Percentiles rank a stretch among this genome's conserved stretches.
phyloP scores from a whole-genome alignment of 2,888 invertebrate genomes.

The Strigamia transsilvanica region DNA sequence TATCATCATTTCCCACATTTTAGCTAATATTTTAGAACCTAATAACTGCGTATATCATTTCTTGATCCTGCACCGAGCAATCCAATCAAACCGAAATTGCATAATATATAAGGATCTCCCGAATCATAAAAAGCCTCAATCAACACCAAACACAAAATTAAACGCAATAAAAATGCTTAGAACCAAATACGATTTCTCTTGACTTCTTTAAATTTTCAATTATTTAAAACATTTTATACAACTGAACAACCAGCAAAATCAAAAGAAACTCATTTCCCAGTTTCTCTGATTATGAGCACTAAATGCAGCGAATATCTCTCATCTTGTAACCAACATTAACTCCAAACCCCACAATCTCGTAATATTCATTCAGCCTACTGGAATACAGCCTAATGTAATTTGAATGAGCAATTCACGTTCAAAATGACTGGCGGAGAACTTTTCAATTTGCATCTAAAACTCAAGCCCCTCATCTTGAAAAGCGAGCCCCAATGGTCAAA shows the following conservation, averaged over 20 bases:
- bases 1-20: background rate
- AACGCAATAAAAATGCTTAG: background rate
- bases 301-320: background rate
- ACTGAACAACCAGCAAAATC: no score
- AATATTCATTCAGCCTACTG: constrained; percentile 5
- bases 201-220: no score
- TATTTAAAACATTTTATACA: no score
- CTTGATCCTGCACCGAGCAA: background rate
- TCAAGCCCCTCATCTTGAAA: constrained; percentile 40
- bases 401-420: constrained; percentile 35
- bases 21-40: background rate
- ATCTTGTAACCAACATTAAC: background rate
- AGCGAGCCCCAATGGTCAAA: constrained; percentile 38
- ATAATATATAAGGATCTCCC: background rate
- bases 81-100: constrained; percentile 3
- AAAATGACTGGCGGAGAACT: constrained; percentile 35
- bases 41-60: background rate
- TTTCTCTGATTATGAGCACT: no score
- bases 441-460: constrained; percentile 43
- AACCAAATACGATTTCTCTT: background rate
- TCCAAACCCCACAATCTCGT: background rate
- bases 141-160: background rate
- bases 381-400: constrained; percentile 47
- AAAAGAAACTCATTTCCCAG: no score
- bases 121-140: background rate